Evolutionary conservation across 2,797 vertebrate species (phyloP).

Genomic region (Tragelaphus oryx): DNA sequence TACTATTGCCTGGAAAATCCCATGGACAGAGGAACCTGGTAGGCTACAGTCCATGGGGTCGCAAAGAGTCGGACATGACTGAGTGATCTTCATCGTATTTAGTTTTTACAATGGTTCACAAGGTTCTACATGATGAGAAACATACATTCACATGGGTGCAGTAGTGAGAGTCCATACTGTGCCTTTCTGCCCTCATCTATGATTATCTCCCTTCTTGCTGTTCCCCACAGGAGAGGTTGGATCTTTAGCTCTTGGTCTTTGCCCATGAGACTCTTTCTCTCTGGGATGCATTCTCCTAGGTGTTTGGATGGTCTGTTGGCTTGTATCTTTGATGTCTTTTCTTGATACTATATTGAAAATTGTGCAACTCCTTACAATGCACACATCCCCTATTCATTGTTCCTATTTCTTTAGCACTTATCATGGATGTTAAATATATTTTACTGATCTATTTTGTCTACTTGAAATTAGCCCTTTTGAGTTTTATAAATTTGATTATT

Average conservation of each 20-base stretch:
- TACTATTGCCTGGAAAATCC: no score
- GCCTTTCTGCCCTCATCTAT: background rate
- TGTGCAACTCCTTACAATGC: fast-evolving
- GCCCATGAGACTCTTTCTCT: background rate
- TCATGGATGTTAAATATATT: background rate
- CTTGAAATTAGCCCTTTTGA: background rate
- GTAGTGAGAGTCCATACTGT: background rate
- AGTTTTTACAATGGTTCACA: background rate
- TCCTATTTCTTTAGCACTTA: background rate
- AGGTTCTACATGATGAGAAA: background rate
- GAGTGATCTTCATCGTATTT: background rate
- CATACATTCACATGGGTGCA: background rate
- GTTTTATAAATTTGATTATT: background rate
- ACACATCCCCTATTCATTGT: background rate
- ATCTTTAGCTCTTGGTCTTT: background rate
- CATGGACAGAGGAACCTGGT: no score
- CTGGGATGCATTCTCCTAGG: background rate
- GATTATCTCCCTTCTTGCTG: background rate
- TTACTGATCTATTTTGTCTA: background rate
- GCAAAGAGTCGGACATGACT: no score
- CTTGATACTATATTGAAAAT: background rate
- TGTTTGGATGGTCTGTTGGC: background rate
- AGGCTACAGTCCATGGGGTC: no score
- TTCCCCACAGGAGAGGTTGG: no score
- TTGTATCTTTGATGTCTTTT: background rate